phyloP scores from a whole-genome alignment of 2,797 vertebrate genomes.

The Rhinatrema bivittatum region DNA sequence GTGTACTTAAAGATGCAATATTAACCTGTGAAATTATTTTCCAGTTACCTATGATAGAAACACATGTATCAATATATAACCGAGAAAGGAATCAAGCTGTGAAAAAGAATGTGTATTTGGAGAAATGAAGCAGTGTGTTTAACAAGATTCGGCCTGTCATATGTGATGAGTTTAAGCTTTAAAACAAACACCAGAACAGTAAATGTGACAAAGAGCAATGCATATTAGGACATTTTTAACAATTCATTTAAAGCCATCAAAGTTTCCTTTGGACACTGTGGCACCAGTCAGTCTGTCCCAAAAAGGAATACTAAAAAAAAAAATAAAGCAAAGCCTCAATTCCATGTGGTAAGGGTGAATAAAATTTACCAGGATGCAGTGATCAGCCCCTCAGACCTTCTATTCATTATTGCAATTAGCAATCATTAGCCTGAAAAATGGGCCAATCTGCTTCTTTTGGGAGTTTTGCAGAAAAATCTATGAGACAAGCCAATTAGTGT shows the following conservation, averaged over 20 bases:
- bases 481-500: constrained; percentile 64
- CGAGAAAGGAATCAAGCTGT: no score
- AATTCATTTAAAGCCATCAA: constrained; percentile 77
- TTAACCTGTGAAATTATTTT: no score
- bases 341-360: constrained; percentile 35
- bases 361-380: constrained; percentile 59
- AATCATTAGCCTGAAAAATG: constrained; percentile 67
- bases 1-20: no score
- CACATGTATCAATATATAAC: no score
- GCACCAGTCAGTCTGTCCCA: constrained; percentile 50
- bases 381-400: constrained; percentile 40
- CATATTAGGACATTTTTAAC: constrained; percentile 78
- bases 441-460: constrained; percentile 71
- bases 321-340: constrained; percentile 25
- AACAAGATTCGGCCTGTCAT: no score
- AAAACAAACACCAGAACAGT: no score
- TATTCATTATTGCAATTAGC: constrained; percentile 80
- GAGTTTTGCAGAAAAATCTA: constrained; percentile 42
- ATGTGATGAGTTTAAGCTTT: no score
- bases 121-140: no score
- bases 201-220: constrained; percentile 58
- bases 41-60: no score
- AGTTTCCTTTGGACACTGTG: constrained; percentile 47
- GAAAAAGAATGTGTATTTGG: no score
- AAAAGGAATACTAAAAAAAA: no score